Base-by-base conservation (phyloP, 1,140 invertebrate genomes). In the Anoplophora glabripennis region DNA sequence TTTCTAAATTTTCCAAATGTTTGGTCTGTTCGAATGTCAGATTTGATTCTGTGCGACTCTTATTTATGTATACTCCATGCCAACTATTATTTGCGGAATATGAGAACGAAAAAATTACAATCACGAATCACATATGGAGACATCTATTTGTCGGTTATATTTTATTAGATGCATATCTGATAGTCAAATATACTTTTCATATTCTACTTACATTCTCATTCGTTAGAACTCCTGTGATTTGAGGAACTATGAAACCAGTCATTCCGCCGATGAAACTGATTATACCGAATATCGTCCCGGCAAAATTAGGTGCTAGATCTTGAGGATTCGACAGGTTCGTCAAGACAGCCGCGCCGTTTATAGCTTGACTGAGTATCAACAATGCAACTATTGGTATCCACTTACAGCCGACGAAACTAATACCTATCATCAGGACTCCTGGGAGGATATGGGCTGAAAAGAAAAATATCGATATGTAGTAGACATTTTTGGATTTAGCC, bases 281-380 rank as follows among this genome's bases (percentile, higher is more conserved):
- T 37, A 89, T 84, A 14, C 88, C 87, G 57, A 89, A 89, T 7
- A 89, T 70, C 1, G 86, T 85, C 36, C 87, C 88, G 14, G 91
- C 91, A 77, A 83, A 90, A 74, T 90, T 93, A 1, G 87, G 87
- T 0, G 90, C 87, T 35, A 93, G 76, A 76, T 93, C 90, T 75
- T 94, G 86, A 59, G 91, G 89, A 72, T 94, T 94, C 67, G 89
- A 86, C 68, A 90, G 80, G 76, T 84, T 93, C 0, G 90, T 92
- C 48, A 90, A 80, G 15, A 89, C 90, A 0, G 89, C 87, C 38
- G 92, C 90, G 0, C 92, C 92, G 60, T 92, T 92, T 14, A 90
- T 82, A 1, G 89, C 86, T 64, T 93, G 80, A 0, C 90, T 89
- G 38, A 88, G 67, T 10, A 88, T 87, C 57, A 91, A 80, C 63